Base-by-base conservation (phyloP, 92 coral and sea anemone genomes). In the Desmophyllum pertusum region DNA sequence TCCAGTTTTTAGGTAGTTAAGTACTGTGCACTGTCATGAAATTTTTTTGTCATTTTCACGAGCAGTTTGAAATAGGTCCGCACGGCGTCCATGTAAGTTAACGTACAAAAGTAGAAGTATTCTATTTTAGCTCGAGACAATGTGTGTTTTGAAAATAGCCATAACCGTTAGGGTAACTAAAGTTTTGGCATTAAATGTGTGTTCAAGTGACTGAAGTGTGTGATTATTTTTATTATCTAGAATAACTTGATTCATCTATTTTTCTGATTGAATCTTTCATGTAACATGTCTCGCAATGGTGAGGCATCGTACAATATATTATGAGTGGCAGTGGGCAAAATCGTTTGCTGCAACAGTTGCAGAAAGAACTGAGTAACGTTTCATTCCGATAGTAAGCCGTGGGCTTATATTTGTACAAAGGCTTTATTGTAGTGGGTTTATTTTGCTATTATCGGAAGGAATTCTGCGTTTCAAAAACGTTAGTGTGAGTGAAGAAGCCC, bases 161-260 rank as follows among this genome's bases (percentile, higher is more conserved):
- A 21, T 36, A 67, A 67, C 45, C 73, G 29, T 13, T n/a, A n/a
- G n/a, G n/a, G n/a, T n/a, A 17, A 10, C 21, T 13, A 40, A 6
- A 36, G n/a, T 68, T 68, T 68, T 18, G 42, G 8, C 77, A 43
- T 25, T 72, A 72, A 72, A 72, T 17, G 77, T 43, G 53, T 73
- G 55, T 14, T 67, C 3, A 37, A 67, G 73, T 73, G 11, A n/a
- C 36, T 73, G n/a, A 14, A 14, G 2, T 10, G 53, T 73, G 42
- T 18, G 11, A 43, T 25, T 27, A 6, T 40, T 10, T 43, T 18
- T 30, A 25, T 66, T 15, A 15, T 19, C 36, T 38, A 17, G 21
- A 67, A 15, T 10, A 29, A n/a, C 67, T 48, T 48, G 51, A 48
- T 21, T 21, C 19, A 43, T 43, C 1, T 43, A 43, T 43, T 10